Evolutionary conservation across 2,797 vertebrate species (phyloP).

Genomic region (Squalus acanthias): DNA sequence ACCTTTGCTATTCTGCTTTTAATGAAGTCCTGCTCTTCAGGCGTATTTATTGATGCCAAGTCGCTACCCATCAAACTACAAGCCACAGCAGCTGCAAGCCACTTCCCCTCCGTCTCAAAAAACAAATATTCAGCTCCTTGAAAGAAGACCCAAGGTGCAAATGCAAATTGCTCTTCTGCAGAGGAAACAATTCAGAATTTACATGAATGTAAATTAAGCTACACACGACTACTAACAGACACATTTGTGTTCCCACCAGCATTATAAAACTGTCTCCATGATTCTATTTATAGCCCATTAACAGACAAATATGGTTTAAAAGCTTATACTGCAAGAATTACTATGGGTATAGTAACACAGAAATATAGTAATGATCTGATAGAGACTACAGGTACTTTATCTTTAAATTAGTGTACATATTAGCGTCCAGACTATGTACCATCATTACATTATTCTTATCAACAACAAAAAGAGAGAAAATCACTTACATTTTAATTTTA

Average conservation of each 20-base stretch:
- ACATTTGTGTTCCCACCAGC: neutral
- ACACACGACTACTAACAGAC: neutral
- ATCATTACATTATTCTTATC: neutral
- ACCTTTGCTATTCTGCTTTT: constrained; percentile 73
- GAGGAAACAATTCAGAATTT: constrained; percentile 45
- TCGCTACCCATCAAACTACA: constrained; percentile 75
- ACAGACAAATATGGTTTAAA: neutral
- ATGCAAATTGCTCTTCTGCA: constrained; percentile 51
- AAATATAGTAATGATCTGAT: neutral
- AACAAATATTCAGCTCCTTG: constrained; percentile 78
- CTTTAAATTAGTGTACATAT: neutral
- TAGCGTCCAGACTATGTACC: neutral
- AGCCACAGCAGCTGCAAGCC: constrained; percentile 69
- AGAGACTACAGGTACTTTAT: neutral
- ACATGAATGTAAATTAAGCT: constrained; percentile 44
- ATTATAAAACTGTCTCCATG: neutral
- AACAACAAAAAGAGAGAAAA: too few species aligned
- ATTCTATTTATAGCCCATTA: neutral
- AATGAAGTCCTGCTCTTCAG: constrained; percentile 76
- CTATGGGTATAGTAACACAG: neutral
- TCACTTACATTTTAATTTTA: neutral
- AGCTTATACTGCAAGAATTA: neutral
- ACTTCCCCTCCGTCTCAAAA: constrained; percentile 60
- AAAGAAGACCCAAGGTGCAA: constrained; percentile 75
- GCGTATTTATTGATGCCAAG: constrained; percentile 74